Evolutionary conservation across 1,140 invertebrate genomes (phyloP).

Genomic region (Zaprionus nigranus): DNA sequence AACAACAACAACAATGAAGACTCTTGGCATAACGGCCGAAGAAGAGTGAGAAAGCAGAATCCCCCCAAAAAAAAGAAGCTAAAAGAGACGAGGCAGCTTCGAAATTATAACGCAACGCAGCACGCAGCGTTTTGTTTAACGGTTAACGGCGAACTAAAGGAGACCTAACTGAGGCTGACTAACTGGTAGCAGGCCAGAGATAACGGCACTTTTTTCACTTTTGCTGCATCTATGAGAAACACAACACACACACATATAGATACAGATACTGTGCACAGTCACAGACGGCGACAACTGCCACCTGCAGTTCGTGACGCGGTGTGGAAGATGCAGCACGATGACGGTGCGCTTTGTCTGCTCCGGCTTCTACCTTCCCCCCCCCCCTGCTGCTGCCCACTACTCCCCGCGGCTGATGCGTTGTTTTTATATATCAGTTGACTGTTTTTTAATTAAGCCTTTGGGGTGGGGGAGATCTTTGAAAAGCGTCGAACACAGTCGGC

Average conservation of each 20-base stretch:
- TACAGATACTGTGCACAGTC: conserved; percentile 33
- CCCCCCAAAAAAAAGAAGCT: conserved; percentile 40
- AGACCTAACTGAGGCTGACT: conserved; percentile 20
- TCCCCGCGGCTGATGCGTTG: background rate
- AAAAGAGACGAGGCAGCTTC: conserved; percentile 37
- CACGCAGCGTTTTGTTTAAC: conserved; percentile 73
- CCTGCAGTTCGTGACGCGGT: conserved; percentile 47
- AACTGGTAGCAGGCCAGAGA: conserved; percentile 14
- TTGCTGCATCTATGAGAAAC: conserved; percentile 62
- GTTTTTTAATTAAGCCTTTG: conserved; percentile 67
- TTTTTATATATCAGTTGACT: conserved; percentile 56
- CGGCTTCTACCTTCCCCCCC: background rate
- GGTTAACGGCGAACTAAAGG: conserved; percentile 57
- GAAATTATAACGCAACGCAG: conserved; percentile 54
- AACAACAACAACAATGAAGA: conserved; percentile 23
- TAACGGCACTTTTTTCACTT: conserved; percentile 75
- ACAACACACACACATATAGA: conserved; percentile 31
- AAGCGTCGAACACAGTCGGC: conserved; percentile 25
- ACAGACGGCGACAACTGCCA: conserved; percentile 33
- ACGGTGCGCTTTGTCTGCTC: conserved; percentile 47
- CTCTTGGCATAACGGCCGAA: conserved; percentile 59
- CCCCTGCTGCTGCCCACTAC: background rate
- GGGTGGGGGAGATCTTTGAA: conserved; percentile 33
- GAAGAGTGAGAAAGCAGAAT: conserved; percentile 45
- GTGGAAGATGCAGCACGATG: conserved; percentile 52